Conservation (phyloP, 2,888 invertebrate species). For the Thereva nobilitata region DNA sequence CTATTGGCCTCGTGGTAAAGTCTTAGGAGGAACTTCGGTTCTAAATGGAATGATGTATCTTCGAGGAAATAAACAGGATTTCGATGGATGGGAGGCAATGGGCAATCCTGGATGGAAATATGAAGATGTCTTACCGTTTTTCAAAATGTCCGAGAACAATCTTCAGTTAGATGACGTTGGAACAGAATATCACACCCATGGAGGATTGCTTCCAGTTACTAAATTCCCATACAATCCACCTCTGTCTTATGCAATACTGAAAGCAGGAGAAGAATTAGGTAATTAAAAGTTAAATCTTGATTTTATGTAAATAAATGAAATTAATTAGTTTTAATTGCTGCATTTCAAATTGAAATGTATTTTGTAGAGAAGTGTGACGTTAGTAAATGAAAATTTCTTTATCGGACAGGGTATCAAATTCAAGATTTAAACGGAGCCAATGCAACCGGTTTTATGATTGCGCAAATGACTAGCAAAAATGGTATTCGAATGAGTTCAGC, state of each 20-base stretch:
- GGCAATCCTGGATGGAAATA: conserved; percentile 91
- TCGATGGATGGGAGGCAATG: conserved; percentile 81
- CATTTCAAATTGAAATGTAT: too few species aligned
- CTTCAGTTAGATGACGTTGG: conserved; percentile 72
- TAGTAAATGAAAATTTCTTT: conserved; percentile 1
- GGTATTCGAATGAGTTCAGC: conserved; percentile 83
- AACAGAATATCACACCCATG: conserved; percentile 74
- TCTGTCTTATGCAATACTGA: conserved; percentile 73
- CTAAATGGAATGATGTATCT: conserved; percentile 98
- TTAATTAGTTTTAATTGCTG: too few species aligned
- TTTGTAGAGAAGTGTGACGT: too few species aligned
- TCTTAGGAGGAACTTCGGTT: conserved; percentile 88
- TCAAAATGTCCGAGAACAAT: conserved; percentile 85
- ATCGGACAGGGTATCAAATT: conserved; percentile 66
- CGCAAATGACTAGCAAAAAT: conserved; percentile 84
- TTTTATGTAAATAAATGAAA: too few species aligned
- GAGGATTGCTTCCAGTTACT: conserved; percentile 76
- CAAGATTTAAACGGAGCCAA: conserved; percentile 81
- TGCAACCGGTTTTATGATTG: conserved; percentile 84
- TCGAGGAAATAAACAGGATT: conserved; percentile 83
- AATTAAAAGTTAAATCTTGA: conserved; percentile 32
- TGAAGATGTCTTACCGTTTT: conserved; percentile 87
- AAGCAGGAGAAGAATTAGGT: conserved; percentile 79
- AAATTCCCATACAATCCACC: conserved; percentile 88
- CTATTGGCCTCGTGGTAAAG: conserved; percentile 86